A percentile compares a stretch with the other conserved stretches of the same genome.
Evolutionary conservation across 2,113 vertebrate genomes (phyloP).

Genomic region (Labeo rohita): DNA sequence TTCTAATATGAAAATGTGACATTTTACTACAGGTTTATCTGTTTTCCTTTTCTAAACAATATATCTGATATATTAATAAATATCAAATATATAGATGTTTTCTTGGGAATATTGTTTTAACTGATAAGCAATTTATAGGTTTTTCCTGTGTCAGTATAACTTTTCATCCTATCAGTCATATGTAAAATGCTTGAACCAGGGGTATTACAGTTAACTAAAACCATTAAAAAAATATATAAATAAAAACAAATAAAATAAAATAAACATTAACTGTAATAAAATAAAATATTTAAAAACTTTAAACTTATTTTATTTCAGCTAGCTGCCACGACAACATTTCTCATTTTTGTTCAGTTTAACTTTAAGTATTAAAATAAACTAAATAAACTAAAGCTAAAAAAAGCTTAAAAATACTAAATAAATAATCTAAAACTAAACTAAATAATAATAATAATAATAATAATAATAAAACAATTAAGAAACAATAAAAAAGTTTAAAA

Average conservation of each 20-base stretch:
- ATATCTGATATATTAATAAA: not conserved
- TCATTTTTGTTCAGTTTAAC: too few relatives aligned
- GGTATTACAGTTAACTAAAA: not conserved
- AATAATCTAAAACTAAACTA: too few relatives aligned
- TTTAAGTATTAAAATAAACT: not conserved
- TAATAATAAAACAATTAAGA: too few relatives aligned
- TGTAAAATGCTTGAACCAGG: not conserved
- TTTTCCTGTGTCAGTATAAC: not conserved
- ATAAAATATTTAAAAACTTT: too few relatives aligned
- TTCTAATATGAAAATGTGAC: not conserved
- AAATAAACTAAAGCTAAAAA: not conserved
- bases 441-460: too few relatives aligned
- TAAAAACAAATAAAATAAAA: not conserved
- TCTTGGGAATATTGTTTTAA: not conserved
- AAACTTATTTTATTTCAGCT: too few relatives aligned
- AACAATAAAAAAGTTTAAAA: too few relatives aligned
- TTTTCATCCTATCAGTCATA: not conserved
- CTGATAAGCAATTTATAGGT: not conserved
- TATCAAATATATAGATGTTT: not conserved
- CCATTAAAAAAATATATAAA: not conserved
- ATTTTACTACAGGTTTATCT: not conserved
- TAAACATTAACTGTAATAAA: not conserved
- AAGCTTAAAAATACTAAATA: too few relatives aligned
- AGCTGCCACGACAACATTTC: too few relatives aligned
- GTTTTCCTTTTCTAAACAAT: not conserved